phyloP scores from a whole-genome alignment of 2,888 invertebrate species.

The Noctua janthina region DNA sequence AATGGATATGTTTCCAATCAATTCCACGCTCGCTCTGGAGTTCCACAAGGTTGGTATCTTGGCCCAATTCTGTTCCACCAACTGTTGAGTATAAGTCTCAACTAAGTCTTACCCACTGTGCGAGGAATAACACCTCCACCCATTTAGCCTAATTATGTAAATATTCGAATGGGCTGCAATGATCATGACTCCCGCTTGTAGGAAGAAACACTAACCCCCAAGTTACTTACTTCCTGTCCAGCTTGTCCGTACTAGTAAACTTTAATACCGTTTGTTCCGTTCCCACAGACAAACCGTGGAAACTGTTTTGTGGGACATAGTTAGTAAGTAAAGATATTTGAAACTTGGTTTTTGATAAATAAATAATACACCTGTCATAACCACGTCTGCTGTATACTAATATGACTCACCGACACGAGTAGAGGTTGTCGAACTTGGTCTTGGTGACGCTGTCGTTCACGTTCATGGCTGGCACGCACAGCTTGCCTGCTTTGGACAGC shows the following conservation, averaged over 20 bases:
- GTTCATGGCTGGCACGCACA: constrained; percentile 99
- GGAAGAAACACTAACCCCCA: background rate
- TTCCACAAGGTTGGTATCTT: background rate
- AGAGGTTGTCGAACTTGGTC: constrained; percentile 99
- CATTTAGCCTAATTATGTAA: background rate
- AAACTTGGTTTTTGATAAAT: no score
- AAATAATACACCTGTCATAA: background rate
- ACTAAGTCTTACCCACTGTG: background rate
- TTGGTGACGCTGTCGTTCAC: constrained; percentile 99
- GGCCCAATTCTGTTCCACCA: background rate
- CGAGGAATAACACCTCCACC: background rate
- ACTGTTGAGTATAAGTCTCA: background rate
- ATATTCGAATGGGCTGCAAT: background rate
- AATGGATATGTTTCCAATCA: background rate
- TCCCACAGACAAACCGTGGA: no score
- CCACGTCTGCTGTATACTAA: background rate
- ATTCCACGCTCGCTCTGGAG: background rate
- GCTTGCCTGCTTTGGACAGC: constrained; percentile 97
- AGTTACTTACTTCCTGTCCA: background rate
- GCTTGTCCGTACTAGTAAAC: background rate
- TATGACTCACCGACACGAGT: constrained; percentile 94
- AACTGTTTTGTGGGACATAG: no score
- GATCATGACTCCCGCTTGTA: background rate
- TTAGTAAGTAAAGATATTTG: no score
- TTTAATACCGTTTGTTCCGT: no score